Percentiles rank a stretch among this genome's conserved stretches.
These are phyloP conservation scores for Odontocolon sp. DNA, from an alignment of 2,888 invertebrate species.

Conservation along the genomic window DNA sequence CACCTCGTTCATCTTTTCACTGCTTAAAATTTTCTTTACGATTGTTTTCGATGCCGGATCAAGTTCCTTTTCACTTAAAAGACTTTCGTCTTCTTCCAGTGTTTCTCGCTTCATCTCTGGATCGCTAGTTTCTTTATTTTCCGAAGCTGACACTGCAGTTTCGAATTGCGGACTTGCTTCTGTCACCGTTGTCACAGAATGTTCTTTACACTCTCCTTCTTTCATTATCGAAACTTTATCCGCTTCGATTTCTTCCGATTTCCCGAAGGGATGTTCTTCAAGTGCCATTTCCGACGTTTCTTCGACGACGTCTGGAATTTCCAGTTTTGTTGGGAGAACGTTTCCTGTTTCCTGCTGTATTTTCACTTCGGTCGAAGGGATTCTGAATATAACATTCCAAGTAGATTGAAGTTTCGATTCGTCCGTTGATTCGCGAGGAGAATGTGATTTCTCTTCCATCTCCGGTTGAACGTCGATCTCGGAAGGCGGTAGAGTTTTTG, in stretches of 20 bases:
- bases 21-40: constrained; percentile 1
- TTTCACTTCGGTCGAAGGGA: background rate
- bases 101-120: constrained; percentile 18
- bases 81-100: background rate
- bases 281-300: background rate
- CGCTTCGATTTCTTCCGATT: background rate
- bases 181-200: background rate
- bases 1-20: constrained; percentile 16
- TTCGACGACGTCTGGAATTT: background rate
- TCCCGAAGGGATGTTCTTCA: background rate
- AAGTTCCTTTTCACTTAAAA: background rate
- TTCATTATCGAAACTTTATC: background rate
- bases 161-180: background rate
- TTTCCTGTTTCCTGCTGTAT: background rate
- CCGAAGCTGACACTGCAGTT: background rate
- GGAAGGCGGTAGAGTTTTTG: background rate
- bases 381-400: background rate
- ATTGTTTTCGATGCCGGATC: constrained; percentile 4
- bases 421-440: background rate
- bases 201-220: background rate
- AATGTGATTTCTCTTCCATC: background rate
- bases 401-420: background rate
- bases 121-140: background rate
- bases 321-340: background rate
- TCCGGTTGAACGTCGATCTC: background rate